Evolutionary conservation across 2,113 vertebrate species (phyloP).

Genomic region (Crypturellus undulatus): DNA sequence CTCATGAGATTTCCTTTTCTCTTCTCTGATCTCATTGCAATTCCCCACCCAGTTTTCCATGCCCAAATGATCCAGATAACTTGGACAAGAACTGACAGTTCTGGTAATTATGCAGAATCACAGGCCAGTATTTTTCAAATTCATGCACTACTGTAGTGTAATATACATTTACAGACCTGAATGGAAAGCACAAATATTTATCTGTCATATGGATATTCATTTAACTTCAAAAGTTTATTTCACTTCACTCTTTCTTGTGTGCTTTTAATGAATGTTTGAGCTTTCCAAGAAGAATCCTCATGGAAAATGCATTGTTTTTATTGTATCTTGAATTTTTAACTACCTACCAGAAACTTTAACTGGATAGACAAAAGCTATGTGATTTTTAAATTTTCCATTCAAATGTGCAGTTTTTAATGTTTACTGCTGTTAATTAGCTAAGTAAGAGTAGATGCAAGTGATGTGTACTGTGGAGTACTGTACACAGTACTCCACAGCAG

Average conservation of each 20-base stretch:
- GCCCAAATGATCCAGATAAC: neutral
- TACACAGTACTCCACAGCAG: neutral
- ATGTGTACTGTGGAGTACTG: neutral
- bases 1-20: conserved; percentile 28
- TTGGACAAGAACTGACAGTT: neutral
- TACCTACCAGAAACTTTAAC: neutral
- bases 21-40: neutral
- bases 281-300: neutral
- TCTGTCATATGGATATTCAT: neutral
- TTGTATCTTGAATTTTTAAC: neutral
- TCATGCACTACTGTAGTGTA: neutral
- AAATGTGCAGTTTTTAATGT: neutral
- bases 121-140: neutral
- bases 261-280: neutral
- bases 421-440: neutral
- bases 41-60: neutral
- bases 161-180: neutral
- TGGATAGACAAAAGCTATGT: neutral
- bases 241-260: neutral
- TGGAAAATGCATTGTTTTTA: neutral
- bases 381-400: conserved; percentile 4
- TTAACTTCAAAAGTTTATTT: neutral
- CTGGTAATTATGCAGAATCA: neutral
- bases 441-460: neutral
- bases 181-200: neutral